These are phyloP conservation scores for Nomada ferruginata DNA, from an alignment of 2,888 invertebrate genomes.

Conservation along the genomic window DNA sequence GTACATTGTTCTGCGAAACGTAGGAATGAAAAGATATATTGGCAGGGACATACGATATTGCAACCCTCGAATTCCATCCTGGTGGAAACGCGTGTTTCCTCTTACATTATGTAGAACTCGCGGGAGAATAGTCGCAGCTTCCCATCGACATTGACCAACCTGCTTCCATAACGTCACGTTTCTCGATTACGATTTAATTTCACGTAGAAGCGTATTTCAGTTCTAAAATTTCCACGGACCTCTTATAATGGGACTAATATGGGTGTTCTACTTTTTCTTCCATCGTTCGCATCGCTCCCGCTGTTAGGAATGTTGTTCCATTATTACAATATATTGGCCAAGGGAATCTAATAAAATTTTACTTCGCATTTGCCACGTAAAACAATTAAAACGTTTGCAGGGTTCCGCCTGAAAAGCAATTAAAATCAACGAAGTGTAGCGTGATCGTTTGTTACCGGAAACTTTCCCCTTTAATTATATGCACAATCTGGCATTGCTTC, in stretches of 20 bases:
- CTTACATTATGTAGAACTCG: conserved; percentile 7
- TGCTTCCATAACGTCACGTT: conserved; percentile 8
- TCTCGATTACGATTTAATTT: conserved; percentile 27
- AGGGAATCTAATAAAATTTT: not conserved
- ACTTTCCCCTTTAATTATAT: too few relatives aligned
- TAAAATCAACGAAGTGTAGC: not conserved
- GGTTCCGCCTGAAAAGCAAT: not conserved
- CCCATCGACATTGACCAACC: conserved; percentile 15
- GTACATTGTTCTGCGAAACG: not conserved
- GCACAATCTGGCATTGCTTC: too few relatives aligned
- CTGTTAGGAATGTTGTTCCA: conserved; percentile 4
- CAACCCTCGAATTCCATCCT: conserved; percentile 14
- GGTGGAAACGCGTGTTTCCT: conserved; percentile 17
- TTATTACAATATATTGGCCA: conserved; percentile 3
- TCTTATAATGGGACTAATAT: not conserved
- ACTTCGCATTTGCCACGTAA: not conserved
- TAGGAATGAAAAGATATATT: not conserved
- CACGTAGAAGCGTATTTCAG: conserved; percentile 1
- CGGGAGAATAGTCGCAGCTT: conserved; percentile 4
- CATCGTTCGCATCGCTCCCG: not conserved
- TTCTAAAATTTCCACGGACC: conserved; percentile 4
- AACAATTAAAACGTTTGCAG: not conserved
- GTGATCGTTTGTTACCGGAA: not conserved
- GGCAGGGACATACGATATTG: conserved; percentile 1
- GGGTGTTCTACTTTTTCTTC: conserved; percentile 11